Percentiles rank a stretch among this genome's conserved stretches.
Conservation (phyloP, 2,888 invertebrate genomes). For the Dolichopus griseipennis region DNA sequence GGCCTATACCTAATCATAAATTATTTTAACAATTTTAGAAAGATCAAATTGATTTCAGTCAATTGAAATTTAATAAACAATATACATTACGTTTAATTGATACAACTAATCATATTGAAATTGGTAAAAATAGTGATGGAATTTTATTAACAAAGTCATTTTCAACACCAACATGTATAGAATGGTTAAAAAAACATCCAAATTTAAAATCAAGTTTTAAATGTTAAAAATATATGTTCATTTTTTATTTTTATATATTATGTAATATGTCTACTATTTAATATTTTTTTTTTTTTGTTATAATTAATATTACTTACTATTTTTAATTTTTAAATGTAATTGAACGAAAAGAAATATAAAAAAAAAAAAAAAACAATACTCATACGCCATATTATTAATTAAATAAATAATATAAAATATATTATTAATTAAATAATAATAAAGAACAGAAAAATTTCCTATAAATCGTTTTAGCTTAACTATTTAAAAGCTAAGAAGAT, state of each 20-base stretch:
- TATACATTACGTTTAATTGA: constrained; percentile 33
- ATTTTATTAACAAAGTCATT: constrained; percentile 28
- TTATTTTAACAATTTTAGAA: constrained; percentile 29
- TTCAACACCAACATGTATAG: constrained; percentile 39
- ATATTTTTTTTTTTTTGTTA: too few relatives aligned
- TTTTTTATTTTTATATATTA: too few relatives aligned
- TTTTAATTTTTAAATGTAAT: too few relatives aligned
- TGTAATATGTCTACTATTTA: too few relatives aligned
- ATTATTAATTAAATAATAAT: too few relatives aligned
- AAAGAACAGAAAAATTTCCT: too few relatives aligned
- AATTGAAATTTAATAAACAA: constrained; percentile 38
- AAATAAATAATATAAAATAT: not conserved
- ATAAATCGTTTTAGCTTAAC: too few relatives aligned
- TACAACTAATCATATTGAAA: constrained; percentile 15
- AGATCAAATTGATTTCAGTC: constrained; percentile 38
- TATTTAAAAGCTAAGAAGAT: too few relatives aligned
- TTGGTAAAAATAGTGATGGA: constrained; percentile 17
- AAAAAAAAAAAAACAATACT: not conserved
- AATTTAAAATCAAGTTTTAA: constrained; percentile 33
- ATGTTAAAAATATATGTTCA: constrained; percentile 25
- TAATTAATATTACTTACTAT: too few relatives aligned
- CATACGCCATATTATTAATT: not conserved
- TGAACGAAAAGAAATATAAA: too few relatives aligned
- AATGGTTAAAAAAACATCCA: constrained; percentile 36
- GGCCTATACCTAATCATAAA: constrained; percentile 13